Evolutionary conservation across 2,113 vertebrate genomes (phyloP).

Genomic region (Pantherophis guttatus): DNA sequence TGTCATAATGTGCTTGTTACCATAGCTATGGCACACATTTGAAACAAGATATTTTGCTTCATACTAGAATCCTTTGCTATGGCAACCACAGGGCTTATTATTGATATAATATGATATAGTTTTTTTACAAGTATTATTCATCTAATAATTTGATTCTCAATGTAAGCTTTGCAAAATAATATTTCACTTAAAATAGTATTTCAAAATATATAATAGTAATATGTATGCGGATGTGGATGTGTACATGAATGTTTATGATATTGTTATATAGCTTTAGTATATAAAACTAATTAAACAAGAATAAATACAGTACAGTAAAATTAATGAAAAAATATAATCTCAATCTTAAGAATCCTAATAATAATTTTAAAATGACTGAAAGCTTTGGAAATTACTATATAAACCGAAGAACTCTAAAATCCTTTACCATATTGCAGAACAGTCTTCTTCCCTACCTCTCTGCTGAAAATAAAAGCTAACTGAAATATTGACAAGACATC

Average conservation of each 20-base stretch:
- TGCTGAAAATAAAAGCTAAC: background rate
- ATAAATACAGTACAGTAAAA: background rate
- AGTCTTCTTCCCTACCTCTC: background rate
- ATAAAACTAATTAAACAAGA: background rate
- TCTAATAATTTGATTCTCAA: conserved; percentile 48
- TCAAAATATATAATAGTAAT: background rate
- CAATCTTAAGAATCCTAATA: background rate
- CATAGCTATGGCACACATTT: conserved; percentile 62
- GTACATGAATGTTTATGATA: background rate
- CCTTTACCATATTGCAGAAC: background rate
- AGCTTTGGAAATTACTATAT: background rate
- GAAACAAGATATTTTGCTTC: conserved; percentile 58
- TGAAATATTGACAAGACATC: background rate
- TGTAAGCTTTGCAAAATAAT: conserved; percentile 31
- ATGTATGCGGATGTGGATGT: background rate
- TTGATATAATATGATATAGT: conserved; percentile 54
- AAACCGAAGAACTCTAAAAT: background rate
- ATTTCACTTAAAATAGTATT: conserved; percentile 18
- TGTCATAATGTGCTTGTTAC: conserved; percentile 52
- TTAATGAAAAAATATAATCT: background rate
- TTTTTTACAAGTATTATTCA: conserved; percentile 54
- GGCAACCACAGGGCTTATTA: conserved; percentile 64
- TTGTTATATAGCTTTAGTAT: background rate
- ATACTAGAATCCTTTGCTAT: conserved; percentile 59
- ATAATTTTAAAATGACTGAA: background rate